These are phyloP conservation scores for Patella vulgata DNA, from an alignment of 1,140 invertebrate genomes.

Conservation along the genomic window DNA sequence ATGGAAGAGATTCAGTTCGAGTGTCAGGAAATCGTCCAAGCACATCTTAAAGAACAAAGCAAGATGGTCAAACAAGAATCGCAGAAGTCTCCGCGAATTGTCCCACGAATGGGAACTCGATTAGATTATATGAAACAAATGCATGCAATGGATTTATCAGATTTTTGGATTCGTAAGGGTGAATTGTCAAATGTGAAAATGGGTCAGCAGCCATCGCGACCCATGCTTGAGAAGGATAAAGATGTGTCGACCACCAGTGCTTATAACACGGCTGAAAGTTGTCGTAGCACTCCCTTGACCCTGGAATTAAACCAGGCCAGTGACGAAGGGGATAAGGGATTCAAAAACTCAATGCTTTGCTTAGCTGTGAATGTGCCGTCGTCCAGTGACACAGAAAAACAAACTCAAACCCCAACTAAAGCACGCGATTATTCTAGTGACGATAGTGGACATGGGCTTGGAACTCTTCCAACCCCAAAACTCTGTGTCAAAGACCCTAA, in stretches of 20 bases:
- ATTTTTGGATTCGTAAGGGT: slow-evolving; percentile 17
- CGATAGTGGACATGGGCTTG: slow-evolving; percentile 35
- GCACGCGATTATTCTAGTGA: slow-evolving; percentile 48
- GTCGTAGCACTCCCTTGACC: slow-evolving; percentile 75
- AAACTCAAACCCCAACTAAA: slow-evolving; percentile 59
- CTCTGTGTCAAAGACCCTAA: slow-evolving; percentile 2
- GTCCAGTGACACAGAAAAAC: slow-evolving; percentile 60
- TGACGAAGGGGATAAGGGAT: slow-evolving; percentile 56
- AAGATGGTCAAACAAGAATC: slow-evolving; percentile 29
- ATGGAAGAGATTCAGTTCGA: slow-evolving; percentile 72
- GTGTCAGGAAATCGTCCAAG: slow-evolving; percentile 65
- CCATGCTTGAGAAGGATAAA: slow-evolving; percentile 39
- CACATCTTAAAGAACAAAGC: slow-evolving; percentile 48
- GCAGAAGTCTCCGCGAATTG: slow-evolving; percentile 58
- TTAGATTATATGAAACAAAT: slow-evolving; percentile 64
- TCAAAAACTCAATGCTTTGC: slow-evolving; percentile 62
- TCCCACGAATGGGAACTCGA: slow-evolving; percentile 70
- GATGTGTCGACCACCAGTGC: slow-evolving; percentile 67
- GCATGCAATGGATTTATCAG: slow-evolving; percentile 33
- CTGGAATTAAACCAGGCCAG: slow-evolving; percentile 71
- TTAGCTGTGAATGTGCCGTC: slow-evolving; percentile 48
- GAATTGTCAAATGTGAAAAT: slow-evolving; percentile 25
- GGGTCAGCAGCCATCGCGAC: slow-evolving; percentile 19
- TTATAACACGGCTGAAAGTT: slow-evolving; percentile 81
- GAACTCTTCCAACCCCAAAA: too few species aligned